Conservation (phyloP, 2,888 invertebrate species). For the Camponotus fellah region DNA sequence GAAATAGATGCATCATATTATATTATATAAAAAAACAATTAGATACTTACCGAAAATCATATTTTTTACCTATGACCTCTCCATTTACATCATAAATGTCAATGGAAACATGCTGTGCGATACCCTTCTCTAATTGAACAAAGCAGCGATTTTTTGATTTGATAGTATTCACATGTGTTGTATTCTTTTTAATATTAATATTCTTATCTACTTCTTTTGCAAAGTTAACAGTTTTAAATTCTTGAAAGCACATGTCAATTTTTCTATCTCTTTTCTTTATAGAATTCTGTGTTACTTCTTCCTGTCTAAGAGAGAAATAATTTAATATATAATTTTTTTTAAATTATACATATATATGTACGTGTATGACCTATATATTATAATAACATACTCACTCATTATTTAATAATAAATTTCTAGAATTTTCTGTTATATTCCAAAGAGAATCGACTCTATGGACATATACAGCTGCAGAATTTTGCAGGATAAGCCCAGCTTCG, state of each 20-base stretch:
- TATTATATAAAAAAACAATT: neutral
- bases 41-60: slow-evolving; percentile 79
- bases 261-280: slow-evolving; percentile 68
- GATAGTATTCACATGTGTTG: slow-evolving; percentile 66
- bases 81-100: slow-evolving; percentile 78
- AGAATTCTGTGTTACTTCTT: slow-evolving; percentile 53
- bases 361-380: neutral
- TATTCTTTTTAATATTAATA: slow-evolving; percentile 75
- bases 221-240: slow-evolving; percentile 78
- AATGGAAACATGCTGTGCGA: slow-evolving; percentile 65
- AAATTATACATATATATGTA: neutral
- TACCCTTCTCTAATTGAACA: slow-evolving; percentile 78
- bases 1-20: neutral
- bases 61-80: slow-evolving; percentile 82
- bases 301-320: slow-evolving; percentile 59
- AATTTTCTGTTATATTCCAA: slow-evolving; percentile 85
- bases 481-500: slow-evolving; percentile 92
- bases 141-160: slow-evolving; percentile 81
- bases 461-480: slow-evolving; percentile 91
- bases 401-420: slow-evolving; percentile 84
- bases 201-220: slow-evolving; percentile 75
- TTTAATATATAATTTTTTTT: neutral
- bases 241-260: slow-evolving; percentile 72
- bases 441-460: slow-evolving; percentile 91
- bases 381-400: slow-evolving; percentile 71